Evolutionary conservation across 2,797 vertebrate genomes (phyloP), one percentile per base, ranked within the genome.

Genomic region (Sorex maritimensis): DNA sequence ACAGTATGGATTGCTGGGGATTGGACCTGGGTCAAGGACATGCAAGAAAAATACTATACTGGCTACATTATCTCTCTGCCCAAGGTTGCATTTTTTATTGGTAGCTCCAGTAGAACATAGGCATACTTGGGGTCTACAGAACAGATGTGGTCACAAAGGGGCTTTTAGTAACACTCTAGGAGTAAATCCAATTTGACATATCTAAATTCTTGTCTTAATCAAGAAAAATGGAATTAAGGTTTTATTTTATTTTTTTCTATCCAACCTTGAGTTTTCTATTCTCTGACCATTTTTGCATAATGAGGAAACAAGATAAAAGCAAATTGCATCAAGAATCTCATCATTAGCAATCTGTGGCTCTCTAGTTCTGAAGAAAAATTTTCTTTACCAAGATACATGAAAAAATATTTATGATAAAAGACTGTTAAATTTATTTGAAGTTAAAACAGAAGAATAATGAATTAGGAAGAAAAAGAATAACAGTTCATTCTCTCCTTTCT

Each of bases 261-360:
- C 19, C 7, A 91, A 21, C 17, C n/a, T 74, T 77, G 8, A 24
- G 1, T 68, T 75, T 86, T 55, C 41, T 49, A 6, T 63, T 75
- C 72, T 78, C 55, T 91, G 34, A 78, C 17, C 12, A 44, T 78
- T 71, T 88, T 87, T 4, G 71, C 77, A 90, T 86, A 86, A 93
- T 41, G 26, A 11, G 15, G 34, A 85, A 92, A 55, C n/a, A 87
- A 82, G 34, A 94, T 46, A 6, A 44, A 71, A 78, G 77, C 26
- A 49, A 74, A 26, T 46, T 72, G n/a, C 34, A 28, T 8, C 0
- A 14, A 52, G 49, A 61, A 46, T 26, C 28, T 49, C 8, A 1
- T 23, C 19, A 12, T 38, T 23, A 58, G 26, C 4, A 9, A 80
- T n/a, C 28, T 38, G 17, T 84, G 78, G 12, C 15, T 75, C 85